phyloP scores from a whole-genome alignment of 2,888 invertebrate species.

The Plebejus argus region DNA sequence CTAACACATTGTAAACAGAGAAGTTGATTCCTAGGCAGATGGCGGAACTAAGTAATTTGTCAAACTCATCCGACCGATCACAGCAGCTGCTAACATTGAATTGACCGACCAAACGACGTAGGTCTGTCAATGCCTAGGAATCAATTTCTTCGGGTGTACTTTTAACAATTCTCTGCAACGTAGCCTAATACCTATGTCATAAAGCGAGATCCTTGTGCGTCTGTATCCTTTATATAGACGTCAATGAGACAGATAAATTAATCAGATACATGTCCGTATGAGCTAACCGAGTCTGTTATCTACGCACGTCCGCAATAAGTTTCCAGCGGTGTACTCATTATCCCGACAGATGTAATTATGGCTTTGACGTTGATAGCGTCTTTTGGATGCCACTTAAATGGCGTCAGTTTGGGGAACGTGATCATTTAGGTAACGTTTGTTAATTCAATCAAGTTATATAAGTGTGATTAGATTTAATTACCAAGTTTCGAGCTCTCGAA shows the following conservation, averaged over 20 bases:
- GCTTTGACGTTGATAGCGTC: slow-evolving; percentile 33
- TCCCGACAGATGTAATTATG: slow-evolving; percentile 35
- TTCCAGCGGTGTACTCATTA: slow-evolving; percentile 18
- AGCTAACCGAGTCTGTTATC: slow-evolving; percentile 20
- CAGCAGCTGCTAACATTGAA: too few species aligned
- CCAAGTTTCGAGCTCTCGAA: not conserved
- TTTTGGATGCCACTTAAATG: slow-evolving; percentile 33
- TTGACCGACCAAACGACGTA: too few species aligned
- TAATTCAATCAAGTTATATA: slow-evolving; percentile 26
- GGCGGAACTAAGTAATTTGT: too few species aligned
- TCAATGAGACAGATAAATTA: not conserved
- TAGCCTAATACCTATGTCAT: too few species aligned
- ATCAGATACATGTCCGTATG: not conserved
- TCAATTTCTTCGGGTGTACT: too few species aligned
- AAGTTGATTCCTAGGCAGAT: too few species aligned
- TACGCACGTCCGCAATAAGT: slow-evolving; percentile 23
- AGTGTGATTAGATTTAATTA: slow-evolving; percentile 19
- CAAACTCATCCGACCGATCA: too few species aligned
- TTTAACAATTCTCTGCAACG: too few species aligned
- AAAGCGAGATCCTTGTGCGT: not conserved
- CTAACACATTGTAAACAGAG: not conserved
- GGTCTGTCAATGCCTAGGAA: too few species aligned
- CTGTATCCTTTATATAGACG: not conserved
- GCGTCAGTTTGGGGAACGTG: slow-evolving; percentile 30
- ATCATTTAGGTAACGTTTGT: slow-evolving; percentile 26